Base-by-base conservation (phyloP, 2,113 vertebrate species). In the Strix uralensis region DNA sequence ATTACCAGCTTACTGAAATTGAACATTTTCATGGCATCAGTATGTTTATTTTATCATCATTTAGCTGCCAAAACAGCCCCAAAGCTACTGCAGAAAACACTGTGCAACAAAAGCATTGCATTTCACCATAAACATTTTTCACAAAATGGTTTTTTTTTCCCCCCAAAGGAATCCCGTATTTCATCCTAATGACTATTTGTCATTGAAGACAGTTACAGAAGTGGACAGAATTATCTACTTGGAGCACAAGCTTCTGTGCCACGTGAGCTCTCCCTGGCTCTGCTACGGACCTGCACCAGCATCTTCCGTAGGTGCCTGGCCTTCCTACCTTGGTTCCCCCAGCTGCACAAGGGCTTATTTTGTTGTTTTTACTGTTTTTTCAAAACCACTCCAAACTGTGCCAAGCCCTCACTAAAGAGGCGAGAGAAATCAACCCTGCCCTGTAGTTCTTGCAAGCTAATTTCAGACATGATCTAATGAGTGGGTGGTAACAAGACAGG, bases 381-480 rank as follows among this genome's bases (percentile, higher is more conserved):
- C 10, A 29, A 40, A 72, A 36, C 6, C 30, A 32, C 44, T 46
- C 71, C 58, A 78, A 84, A 82, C n/a, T 8, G 0, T 30, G 27
- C 83, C n/a, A 75, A 88, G 42, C 38, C 23, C 18, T 83, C 2
- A 1, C 47, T 70, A n/a, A 59, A 30, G 52, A 90, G 36, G 38
- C 1, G 0, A 87, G 54, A 92, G 42, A 90, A 91, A 73, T 74
- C 88, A 91, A 47, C 32, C 65, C 91, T 91, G 73, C 78, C 81
- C 61, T 77, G 65, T 44, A 58, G 49, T 21, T 86, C 86, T 91
- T 11, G 3, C 54, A 47, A 72, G 66, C 83, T 94, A 95, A 97
- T 97, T 97, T 95, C 88, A 95, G 83, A 82, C 77, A 75, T 94
- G 94, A 87, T 71, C 88, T 92, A 92, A 94, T 79, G 61, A 84